phyloP scores from a whole-genome alignment of 2,797 vertebrate species.

The Leuciscus waleckii region DNA sequence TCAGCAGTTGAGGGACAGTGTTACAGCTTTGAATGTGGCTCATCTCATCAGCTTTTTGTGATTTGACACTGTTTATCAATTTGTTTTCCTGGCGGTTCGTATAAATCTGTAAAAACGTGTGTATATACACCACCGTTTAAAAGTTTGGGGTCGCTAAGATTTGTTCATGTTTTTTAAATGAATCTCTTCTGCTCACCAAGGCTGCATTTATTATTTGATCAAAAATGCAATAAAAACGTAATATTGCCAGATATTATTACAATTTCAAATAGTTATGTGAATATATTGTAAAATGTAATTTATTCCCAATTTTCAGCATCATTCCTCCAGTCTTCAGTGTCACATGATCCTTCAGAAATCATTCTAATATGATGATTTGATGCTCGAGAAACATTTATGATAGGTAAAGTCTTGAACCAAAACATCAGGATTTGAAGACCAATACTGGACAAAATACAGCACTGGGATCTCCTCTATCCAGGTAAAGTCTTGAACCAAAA shows the following conservation, averaged over 20 bases:
- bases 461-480: constrained; percentile 12
- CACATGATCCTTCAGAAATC: neutral
- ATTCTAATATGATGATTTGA: neutral
- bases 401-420: no score
- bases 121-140: neutral
- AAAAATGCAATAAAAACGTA: neutral
- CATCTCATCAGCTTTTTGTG: neutral
- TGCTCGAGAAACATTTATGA: neutral
- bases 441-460: neutral
- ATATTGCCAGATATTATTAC: neutral
- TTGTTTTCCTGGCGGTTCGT: neutral
- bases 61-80: neutral
- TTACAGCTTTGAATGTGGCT: neutral
- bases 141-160: neutral
- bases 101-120: neutral
- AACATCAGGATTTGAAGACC: no score
- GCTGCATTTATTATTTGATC: neutral
- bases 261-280: neutral
- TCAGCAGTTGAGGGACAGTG: no score
- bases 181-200: neutral
- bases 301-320: neutral
- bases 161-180: neutral
- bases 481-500: no score
- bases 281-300: neutral
- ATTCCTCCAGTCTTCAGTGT: neutral